Percentiles rank a stretch among this genome's conserved stretches.
Conservation (phyloP, 2,113 vertebrate genomes). For the Brachyhypopomus occidentalis region DNA sequence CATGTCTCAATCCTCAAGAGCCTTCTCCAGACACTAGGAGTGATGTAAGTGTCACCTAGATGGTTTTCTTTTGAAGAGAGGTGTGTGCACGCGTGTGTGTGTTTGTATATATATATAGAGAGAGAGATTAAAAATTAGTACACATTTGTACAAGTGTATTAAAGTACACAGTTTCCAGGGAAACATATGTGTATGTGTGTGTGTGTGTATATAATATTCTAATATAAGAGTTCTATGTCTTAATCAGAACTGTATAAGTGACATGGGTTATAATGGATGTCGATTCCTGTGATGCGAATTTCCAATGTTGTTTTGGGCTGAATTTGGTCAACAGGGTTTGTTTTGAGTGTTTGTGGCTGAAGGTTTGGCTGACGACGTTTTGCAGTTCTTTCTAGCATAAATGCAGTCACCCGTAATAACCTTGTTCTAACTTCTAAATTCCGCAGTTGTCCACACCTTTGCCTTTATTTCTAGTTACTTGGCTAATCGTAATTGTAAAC, state of each 20-base stretch:
- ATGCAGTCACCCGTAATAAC: background rate
- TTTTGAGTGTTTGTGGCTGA: background rate
- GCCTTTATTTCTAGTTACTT: background rate
- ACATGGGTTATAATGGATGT: background rate
- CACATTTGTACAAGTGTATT: no score
- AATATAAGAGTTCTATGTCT: background rate
- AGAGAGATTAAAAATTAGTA: no score
- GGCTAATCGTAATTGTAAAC: background rate
- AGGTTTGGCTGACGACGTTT: background rate
- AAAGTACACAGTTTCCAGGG: no score
- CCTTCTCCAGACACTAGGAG: conserved; percentile 88
- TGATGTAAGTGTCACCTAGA: conserved; percentile 76
- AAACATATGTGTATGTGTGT: background rate
- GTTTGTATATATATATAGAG: no score
- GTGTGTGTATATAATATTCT: background rate
- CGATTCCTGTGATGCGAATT: background rate
- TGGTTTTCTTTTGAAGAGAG: background rate
- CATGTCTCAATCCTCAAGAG: conserved; percentile 91
- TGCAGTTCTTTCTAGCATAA: background rate
- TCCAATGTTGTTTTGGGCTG: background rate
- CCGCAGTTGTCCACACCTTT: background rate
- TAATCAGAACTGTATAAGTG: background rate
- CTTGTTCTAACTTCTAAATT: background rate
- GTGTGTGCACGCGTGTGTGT: background rate
- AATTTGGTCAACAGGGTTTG: background rate